Conservation (phyloP, 64 coral and sea anemone species). For the Montipora cactus region DNA sequence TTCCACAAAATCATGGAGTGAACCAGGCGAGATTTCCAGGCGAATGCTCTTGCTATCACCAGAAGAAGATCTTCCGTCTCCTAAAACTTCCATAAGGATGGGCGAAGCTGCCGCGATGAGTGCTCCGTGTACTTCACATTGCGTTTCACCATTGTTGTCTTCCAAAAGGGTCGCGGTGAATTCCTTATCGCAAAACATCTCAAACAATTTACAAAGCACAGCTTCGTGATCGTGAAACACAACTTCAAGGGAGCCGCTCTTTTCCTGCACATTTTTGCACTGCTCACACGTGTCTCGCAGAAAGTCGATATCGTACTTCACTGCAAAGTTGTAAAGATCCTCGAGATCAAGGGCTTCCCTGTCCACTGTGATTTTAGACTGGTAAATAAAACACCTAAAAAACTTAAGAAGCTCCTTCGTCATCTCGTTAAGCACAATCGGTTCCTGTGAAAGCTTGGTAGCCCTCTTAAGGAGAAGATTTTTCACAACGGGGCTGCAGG, state of each 20-base stretch:
- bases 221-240: slow-evolving; percentile 2
- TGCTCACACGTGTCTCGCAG: background rate
- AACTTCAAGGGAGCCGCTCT: background rate
- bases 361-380: slow-evolving; percentile 11
- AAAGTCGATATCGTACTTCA: background rate
- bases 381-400: slow-evolving; percentile 38
- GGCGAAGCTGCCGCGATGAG: slow-evolving; percentile 31
- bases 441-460: background rate
- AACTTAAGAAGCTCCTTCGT: slow-evolving; percentile 5
- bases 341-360: background rate
- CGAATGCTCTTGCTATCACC: background rate
- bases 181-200: background rate
- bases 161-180: slow-evolving; percentile 12
- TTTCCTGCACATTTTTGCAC: background rate
- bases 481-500: slow-evolving; percentile 21
- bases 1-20: background rate
- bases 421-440: slow-evolving; percentile 5
- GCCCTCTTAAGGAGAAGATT: background rate
- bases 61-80: background rate
- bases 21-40: background rate
- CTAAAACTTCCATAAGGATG: background rate
- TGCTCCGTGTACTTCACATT: slow-evolving; percentile 5
- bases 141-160: background rate
- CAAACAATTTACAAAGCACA: slow-evolving; percentile 4
- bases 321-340: slow-evolving; percentile 33